A percentile compares a stretch with the other conserved stretches of the same genome.
Evolutionary conservation across 2,797 vertebrate genomes (phyloP).

Genomic region (Alauda arvensis): DNA sequence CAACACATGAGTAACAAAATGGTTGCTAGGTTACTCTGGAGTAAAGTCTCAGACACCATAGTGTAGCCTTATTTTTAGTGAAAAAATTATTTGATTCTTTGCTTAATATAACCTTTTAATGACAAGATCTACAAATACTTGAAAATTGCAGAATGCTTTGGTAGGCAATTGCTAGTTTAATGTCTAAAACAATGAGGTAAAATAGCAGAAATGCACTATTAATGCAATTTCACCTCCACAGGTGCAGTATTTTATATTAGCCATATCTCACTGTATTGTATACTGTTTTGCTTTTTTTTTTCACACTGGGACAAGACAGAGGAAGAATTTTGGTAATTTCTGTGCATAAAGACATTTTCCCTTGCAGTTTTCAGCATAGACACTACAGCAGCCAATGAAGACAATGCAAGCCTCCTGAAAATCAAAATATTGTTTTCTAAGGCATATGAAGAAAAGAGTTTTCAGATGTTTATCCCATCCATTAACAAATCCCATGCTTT

Average conservation of each 20-base stretch:
- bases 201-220: background rate
- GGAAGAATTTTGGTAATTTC: background rate
- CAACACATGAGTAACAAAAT: background rate
- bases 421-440: background rate
- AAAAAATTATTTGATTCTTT: background rate
- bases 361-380: background rate
- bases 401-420: background rate
- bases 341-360: background rate
- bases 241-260: background rate
- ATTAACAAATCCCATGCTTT: background rate
- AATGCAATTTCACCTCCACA: background rate
- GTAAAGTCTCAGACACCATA: background rate
- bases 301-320: background rate
- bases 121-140: background rate
- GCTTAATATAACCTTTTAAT: background rate
- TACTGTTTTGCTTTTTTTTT: background rate
- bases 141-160: background rate
- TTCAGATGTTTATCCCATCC: background rate
- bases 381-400: background rate
- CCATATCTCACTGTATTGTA: background rate
- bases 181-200: background rate
- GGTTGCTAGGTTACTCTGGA: background rate
- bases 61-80: background rate
- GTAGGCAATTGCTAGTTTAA: background rate
- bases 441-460: background rate